Base-by-base conservation (phyloP, 2,797 vertebrate species). In the Sternarchorhynchus goeldii region DNA sequence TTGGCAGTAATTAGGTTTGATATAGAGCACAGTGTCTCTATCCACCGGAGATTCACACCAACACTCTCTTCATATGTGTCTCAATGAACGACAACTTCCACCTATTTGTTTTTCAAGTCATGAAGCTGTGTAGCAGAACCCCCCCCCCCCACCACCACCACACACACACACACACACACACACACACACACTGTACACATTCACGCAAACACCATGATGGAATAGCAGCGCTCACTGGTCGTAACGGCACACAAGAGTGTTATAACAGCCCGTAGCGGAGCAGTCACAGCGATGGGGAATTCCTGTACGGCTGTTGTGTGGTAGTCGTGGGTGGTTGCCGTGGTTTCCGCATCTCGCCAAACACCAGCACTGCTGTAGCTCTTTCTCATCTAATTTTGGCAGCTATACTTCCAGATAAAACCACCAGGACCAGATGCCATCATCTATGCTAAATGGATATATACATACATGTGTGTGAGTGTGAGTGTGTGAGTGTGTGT, bases 351-450 rank as follows among this genome's bases (percentile, higher is more conserved):
- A 7, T 36, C 6, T 36, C 4, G 2, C 41, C 41, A 10, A 7
- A 45, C 0, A 8, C 5, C 41, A 8, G 41, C 41, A 45, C 0
- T 45, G 41, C 41, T 45, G 6, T 7, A 36, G 68, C n/a, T 53
- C 60, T 32, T 31, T 21, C 62, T 50, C 70, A 77, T 71, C 73
- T 77, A 74, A 75, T 81, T 72, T 81, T 79, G 75, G 75, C 66
- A 59, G 80, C 50, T 75, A 67, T 69, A 62, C 67, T 73, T 80
- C 62, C 71, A 82, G 81, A 79, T 71, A 83, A 81, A 85, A 53
- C 77, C 41, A 67, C n/a, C 41, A 56, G 59, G 59, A 64, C 41
- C 60, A 4, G 41, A 71, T 59, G 65, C 39, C 31, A 39, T 77
- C 78, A 71, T 75, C 53, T 71, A 71, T 29, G n/a, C 32, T 63